Conservation (phyloP, 2,113 vertebrate species). For the Phalacrocorax aristotelis region DNA sequence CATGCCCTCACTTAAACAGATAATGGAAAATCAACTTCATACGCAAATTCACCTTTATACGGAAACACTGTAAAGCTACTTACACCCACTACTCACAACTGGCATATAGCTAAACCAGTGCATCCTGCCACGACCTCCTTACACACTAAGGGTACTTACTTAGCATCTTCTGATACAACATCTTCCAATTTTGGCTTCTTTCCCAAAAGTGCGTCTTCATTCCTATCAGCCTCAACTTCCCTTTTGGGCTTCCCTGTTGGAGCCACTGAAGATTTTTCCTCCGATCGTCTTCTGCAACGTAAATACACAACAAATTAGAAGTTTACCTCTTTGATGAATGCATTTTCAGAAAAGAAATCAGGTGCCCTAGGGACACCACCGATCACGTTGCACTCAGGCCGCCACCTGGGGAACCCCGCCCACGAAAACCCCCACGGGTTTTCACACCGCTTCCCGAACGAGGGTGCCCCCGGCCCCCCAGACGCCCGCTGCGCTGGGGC, state of each 20-base stretch:
- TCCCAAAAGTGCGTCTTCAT: conserved; percentile 76
- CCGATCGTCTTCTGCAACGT: conserved; percentile 72
- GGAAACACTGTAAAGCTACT: not conserved
- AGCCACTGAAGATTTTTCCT: conserved; percentile 59
- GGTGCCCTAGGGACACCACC: rapidly evolving
- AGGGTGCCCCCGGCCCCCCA: no score
- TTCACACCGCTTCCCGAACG: rapidly evolving
- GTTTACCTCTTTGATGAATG: rapidly evolving
- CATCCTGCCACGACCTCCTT: not conserved
- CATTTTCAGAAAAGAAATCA: rapidly evolving
- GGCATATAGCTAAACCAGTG: rapidly evolving
- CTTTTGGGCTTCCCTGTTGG: conserved; percentile 71
- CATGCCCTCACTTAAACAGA: rapidly evolving
- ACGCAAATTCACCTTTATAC: rapidly evolving
- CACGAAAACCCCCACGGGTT: rapidly evolving
- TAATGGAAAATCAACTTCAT: not conserved
- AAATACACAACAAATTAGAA: rapidly evolving
- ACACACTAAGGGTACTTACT: conserved; percentile 71
- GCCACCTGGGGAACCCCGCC: not conserved
- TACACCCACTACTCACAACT: rapidly evolving
- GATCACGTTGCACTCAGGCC: rapidly evolving
- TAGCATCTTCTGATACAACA: conserved; percentile 79
- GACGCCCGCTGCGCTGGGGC: rapidly evolving
- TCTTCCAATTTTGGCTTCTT: conserved; percentile 87
- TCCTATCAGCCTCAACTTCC: conserved; percentile 73